Evolutionary conservation across 2,888 invertebrate genomes (phyloP).

Genomic region (Pollenia labialis): DNA sequence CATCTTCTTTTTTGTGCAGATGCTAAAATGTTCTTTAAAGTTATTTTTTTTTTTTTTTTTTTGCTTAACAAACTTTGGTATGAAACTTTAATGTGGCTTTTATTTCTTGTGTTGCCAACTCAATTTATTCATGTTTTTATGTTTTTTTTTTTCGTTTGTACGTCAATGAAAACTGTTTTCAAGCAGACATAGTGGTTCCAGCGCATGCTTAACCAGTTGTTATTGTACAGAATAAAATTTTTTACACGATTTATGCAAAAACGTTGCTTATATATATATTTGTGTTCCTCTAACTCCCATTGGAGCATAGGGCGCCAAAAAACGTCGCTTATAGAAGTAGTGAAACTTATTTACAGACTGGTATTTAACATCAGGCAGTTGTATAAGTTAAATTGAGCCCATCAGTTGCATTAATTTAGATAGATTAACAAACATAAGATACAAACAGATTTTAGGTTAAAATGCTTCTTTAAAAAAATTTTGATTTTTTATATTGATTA

Average conservation of each 20-base stretch:
- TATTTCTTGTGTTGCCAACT: neutral
- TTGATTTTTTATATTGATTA: too few species aligned
- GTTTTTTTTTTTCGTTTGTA: neutral
- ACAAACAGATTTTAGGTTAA: too few species aligned
- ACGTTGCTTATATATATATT: neutral
- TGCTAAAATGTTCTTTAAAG: neutral
- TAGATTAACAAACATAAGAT: too few species aligned
- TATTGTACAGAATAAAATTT: neutral
- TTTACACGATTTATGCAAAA: neutral
- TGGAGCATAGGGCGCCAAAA: too few species aligned
- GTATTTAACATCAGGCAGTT: too few species aligned
- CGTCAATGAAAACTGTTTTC: slow-evolving; percentile 2
- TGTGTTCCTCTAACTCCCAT: too few species aligned
- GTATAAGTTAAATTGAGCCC: too few species aligned
- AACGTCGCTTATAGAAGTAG: neutral
- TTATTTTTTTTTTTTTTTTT: neutral
- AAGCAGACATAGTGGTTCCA: slow-evolving; percentile 65
- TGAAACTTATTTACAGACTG: neutral
- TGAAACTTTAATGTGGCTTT: neutral
- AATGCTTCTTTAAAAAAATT: too few species aligned
- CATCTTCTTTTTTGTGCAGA: slow-evolving; percentile 19
- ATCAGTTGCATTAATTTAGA: too few species aligned
- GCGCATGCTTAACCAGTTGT: slow-evolving; percentile 61
- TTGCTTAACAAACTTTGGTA: neutral
- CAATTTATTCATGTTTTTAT: slow-evolving; percentile 2